Base-by-base conservation (phyloP, 2,113 vertebrate species). In the Vulpes ferrilata region DNA sequence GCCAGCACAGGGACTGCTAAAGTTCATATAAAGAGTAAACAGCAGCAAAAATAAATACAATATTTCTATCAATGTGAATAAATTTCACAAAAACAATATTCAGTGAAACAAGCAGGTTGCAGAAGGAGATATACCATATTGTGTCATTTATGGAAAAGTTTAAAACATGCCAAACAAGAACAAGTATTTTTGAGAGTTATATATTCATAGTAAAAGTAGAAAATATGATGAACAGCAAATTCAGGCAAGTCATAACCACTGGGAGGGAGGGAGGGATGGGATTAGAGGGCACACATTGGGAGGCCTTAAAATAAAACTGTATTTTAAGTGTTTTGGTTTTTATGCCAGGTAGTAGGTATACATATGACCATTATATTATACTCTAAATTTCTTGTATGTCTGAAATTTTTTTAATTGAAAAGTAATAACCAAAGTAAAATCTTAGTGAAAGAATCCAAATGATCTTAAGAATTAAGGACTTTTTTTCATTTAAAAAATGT, bases 361-460 rank as follows among this genome's bases (percentile, higher is more conserved):
- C 35, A 38, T 53, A 78, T 43, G 69, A 43, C 27, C 19, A 65
- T 87, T 76, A 25, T 9, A 12, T 71, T 74, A 60, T 27, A 78
- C 12, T 83, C 78, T 88, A 65, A 89, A 38, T 32, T 74, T 64
- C 67, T 95, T 69, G 3, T 73, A 67, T 62, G 60, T 59, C 22
- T 74, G 64, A 74, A 88, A 69, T 1, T 82, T 94, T 82, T 92
- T 80, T 69, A 89, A 89, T 55, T 57, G 74, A 92, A 67, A 88
- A 64, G 12, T 73, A 86, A 25, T 67, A 59, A 55, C 16, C 51
- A n/a, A 74, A 76, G 27, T 38, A 67, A 95, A 90, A 64, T 96
- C 10, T 89, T 79, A 96, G 27, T 92, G 23, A 78, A 83, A 60
- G 35, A 90, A 60, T 51, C 22, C 53, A 55, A 35, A 73, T 71